Conservation (phyloP, 2,888 invertebrate species). For the Tinea pellionella region DNA sequence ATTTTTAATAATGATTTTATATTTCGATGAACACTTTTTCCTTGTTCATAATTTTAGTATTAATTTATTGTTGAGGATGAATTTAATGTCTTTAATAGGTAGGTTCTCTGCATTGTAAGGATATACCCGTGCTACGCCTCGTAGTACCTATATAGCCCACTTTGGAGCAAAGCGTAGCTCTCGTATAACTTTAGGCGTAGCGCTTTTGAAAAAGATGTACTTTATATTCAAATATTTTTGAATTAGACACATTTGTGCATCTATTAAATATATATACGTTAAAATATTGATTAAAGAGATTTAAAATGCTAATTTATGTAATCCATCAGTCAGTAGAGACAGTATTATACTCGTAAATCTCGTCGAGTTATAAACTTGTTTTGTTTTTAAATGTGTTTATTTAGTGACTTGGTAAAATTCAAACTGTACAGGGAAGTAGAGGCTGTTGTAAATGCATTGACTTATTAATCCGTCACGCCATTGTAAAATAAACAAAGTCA, state of each 20-base stretch:
- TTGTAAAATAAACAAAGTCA: constrained; percentile 2
- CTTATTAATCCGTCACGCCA: background rate
- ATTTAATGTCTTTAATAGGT: no score
- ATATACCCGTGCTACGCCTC: no score
- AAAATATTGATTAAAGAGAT: background rate
- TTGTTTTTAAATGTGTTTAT: constrained; percentile 3
- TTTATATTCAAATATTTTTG: no score
- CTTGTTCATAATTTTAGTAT: constrained; percentile 23
- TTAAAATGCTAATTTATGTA: background rate
- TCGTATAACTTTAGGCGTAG: no score
- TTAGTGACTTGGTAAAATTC: background rate
- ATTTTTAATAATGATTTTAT: constrained; percentile 30
- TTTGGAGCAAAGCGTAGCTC: no score
- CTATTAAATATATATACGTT: no score
- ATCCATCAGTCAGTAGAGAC: background rate
- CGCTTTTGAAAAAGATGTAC: no score
- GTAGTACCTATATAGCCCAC: no score
- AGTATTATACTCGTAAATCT: background rate
- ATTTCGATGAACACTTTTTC: constrained; percentile 29
- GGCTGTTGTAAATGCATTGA: background rate
- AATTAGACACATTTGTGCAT: no score
- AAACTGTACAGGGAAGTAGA: background rate
- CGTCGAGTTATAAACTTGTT: background rate
- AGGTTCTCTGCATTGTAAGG: no score
- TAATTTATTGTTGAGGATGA: background rate